These are phyloP conservation scores for Eledona agricola DNA, from an alignment of 2,888 invertebrate species.

Conservation along the genomic window DNA sequence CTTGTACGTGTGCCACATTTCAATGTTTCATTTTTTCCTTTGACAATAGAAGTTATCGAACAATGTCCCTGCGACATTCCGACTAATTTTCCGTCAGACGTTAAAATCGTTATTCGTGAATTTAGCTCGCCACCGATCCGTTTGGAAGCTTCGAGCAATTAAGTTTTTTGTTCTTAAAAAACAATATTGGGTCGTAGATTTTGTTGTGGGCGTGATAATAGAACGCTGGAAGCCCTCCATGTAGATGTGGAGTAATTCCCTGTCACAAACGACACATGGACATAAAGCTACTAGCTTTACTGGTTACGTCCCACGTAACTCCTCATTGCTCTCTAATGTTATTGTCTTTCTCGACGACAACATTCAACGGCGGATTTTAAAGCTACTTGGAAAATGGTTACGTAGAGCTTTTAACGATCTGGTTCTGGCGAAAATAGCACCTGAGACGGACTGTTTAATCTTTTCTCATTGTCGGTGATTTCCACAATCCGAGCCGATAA, in stretches of 20 bases:
- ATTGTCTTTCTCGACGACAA: slow-evolving; percentile 26
- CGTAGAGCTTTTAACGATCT: slow-evolving; percentile 1
- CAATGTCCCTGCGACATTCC: no score
- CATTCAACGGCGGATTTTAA: slow-evolving; percentile 16
- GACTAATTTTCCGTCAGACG: no score
- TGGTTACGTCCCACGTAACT: slow-evolving; percentile 28
- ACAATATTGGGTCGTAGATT: no score
- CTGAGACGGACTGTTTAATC: slow-evolving; percentile 8
- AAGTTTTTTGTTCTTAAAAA: no score
- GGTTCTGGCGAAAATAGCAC: slow-evolving; percentile 5
- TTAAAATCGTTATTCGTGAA: no score
- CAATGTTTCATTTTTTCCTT: no score
- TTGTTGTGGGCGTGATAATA: no score
- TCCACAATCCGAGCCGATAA: slow-evolving; percentile 14
- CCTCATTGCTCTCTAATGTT: slow-evolving; percentile 34
- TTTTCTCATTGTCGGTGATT: slow-evolving; percentile 7
- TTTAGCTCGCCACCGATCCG: no score
- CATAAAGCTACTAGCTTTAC: slow-evolving; percentile 32
- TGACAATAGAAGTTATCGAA: no score
- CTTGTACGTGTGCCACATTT: no score
- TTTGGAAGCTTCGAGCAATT: no score
- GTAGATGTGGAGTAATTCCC: slow-evolving; percentile 30
- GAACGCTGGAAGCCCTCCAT: slow-evolving; percentile 24
- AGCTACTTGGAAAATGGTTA: slow-evolving; percentile 13
- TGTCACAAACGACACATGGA: slow-evolving; percentile 25